Percentiles rank a stretch among this genome's conserved stretches.
phyloP scores from a whole-genome alignment of 2,797 vertebrate species.

The Carduelis carduelis region DNA sequence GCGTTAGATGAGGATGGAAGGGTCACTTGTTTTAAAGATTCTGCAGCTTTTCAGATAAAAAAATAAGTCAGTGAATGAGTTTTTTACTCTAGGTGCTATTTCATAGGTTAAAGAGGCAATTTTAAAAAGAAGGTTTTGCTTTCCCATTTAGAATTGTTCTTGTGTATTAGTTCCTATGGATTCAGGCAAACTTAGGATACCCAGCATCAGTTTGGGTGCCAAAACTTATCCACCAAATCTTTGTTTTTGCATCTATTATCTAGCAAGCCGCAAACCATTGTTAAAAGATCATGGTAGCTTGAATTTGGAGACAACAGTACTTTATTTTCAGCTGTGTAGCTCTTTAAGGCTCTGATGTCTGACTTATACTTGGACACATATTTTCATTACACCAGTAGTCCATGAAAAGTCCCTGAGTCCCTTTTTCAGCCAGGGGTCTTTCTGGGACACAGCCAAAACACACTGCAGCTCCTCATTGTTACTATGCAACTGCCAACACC shows the following conservation, averaged over 20 bases:
- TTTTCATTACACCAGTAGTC: not conserved
- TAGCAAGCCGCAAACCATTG: not conserved
- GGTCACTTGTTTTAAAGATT: not conserved
- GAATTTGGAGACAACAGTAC: not conserved
- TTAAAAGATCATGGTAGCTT: not conserved
- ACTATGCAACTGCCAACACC: not conserved
- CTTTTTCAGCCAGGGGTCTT: not conserved
- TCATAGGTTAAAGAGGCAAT: not conserved
- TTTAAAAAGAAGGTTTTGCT: not conserved
- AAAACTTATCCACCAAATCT: not conserved
- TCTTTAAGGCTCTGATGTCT: not conserved
- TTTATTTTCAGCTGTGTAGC: not conserved
- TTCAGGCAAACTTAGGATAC: not conserved
- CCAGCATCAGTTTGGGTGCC: not conserved
- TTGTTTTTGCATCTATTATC: not conserved
- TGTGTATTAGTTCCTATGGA: not conserved
- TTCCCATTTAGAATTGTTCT: not conserved
- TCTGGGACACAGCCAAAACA: not conserved
- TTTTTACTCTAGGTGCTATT: not conserved
- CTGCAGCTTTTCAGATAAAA: not conserved
- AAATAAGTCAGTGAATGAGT: not conserved
- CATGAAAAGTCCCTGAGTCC: not conserved
- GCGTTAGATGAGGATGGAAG: rapidly evolving
- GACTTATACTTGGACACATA: not conserved
- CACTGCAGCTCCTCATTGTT: not conserved